Evolutionary conservation across 2,113 vertebrate genomes (phyloP).

Genomic region (Hydrolagus affinis): DNA sequence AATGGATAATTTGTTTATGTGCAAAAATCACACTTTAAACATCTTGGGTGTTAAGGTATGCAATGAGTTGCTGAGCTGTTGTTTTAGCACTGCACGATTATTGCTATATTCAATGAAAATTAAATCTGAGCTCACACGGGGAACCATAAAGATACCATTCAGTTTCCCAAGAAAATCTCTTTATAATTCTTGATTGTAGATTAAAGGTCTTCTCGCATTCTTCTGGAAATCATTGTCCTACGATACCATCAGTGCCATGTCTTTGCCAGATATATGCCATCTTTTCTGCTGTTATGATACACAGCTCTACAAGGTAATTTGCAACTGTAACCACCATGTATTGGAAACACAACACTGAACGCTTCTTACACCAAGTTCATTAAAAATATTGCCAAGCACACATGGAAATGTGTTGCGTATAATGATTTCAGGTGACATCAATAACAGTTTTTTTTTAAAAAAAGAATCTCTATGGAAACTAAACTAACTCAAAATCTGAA

Average conservation of each 20-base stretch:
- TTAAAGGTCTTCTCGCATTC: constrained; percentile 44
- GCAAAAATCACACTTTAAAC: too few species aligned
- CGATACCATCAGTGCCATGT: constrained; percentile 45
- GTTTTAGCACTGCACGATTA: neutral
- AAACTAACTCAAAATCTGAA: too few species aligned
- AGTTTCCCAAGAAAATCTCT: constrained; percentile 31
- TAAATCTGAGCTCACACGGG: neutral
- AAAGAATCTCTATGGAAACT: too few species aligned
- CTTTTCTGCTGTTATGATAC: constrained; percentile 47
- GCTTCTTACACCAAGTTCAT: neutral
- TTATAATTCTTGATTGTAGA: constrained; percentile 38
- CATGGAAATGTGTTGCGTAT: neutral
- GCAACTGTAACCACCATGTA: neutral
- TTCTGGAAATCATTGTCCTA: constrained; percentile 56
- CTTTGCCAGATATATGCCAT: constrained; percentile 47
- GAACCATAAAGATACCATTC: neutral
- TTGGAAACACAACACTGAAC: constrained; percentile 19
- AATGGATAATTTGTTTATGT: too few species aligned
- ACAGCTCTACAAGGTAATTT: constrained; percentile 53
- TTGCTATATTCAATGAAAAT: neutral
- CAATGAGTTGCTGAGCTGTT: neutral
- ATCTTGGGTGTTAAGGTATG: too few species aligned
- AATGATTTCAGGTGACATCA: too few species aligned
- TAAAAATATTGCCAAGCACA: neutral
- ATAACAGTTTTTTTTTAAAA: too few species aligned